Base-by-base conservation (phyloP, 2,113 vertebrate genomes). In the Channa maculata region DNA sequence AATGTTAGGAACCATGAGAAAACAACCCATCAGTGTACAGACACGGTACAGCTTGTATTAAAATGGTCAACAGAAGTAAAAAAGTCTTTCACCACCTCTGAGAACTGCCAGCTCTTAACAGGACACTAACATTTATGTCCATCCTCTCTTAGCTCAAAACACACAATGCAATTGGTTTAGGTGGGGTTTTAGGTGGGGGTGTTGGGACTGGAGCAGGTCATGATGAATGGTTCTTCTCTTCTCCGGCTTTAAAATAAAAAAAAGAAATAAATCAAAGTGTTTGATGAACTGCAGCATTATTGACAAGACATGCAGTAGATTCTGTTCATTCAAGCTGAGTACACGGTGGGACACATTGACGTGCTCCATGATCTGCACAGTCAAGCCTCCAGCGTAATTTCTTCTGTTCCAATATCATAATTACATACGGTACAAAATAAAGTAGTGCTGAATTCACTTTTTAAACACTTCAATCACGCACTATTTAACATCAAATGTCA, bases 381-480 rank as follows among this genome's bases (percentile, higher is more conserved):
- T 12, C 43, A 38, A 9, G 33, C 15, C 45, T 33, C 50, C 12
- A 2, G 9, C 1, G 5, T 41, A 33, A 2, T 1, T 9, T 37
- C 33, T 24, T 12, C 7, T 60, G 43, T 24, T 50, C 46, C 60
- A 45, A 77, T 51, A n/a, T 70, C 50, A 77, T 65, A 66, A 65
- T 75, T 63, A 71, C 79, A 84, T 71, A 51, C 13, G 5, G 57
- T 74, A 83, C 64, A 68, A 72, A 67, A 66, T 64, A 77, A 82
- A 80, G 62, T 46, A 72, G 80, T 65, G 80, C 85, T 81, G 77
- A 89, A 80, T 71, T 86, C 79, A 89, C 82, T 70, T 59, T 4
- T 86, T 67, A 49, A 87, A 90, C 89, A 84, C 86, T 86, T 89
- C 81, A 88, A 86, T 78, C 88, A 84, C 85, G 62, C 87, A 76